phyloP scores from a whole-genome alignment of 2,888 invertebrate genomes.

The Villa cingulata region DNA sequence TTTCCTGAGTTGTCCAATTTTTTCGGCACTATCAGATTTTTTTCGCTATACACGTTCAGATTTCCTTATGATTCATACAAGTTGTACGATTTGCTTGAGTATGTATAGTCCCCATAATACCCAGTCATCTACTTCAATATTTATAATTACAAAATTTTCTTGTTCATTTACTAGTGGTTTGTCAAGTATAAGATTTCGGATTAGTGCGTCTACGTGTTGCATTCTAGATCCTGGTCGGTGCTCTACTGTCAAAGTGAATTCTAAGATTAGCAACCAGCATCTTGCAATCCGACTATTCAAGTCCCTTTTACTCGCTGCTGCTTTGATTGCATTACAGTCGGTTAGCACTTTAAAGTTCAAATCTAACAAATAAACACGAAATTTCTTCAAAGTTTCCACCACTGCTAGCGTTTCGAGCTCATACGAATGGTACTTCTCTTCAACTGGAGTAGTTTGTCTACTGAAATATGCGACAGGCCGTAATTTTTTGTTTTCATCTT shows the following conservation, averaged over 20 bases:
- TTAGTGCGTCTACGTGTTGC: slow-evolving; percentile 22
- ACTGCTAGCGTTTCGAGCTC: slow-evolving; percentile 25
- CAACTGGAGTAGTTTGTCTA: slow-evolving; percentile 16
- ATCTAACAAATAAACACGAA: not conserved
- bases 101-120: too few species aligned
- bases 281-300: slow-evolving; percentile 19
- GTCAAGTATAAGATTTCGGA: slow-evolving; percentile 14
- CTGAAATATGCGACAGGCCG: slow-evolving; percentile 20
- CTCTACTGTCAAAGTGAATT: slow-evolving; percentile 21
- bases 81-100: too few species aligned
- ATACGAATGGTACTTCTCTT: slow-evolving; percentile 21
- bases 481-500: slow-evolving; percentile 7
- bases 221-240: slow-evolving; percentile 21
- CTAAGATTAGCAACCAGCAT: slow-evolving; percentile 23
- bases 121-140: too few species aligned
- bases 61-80: too few species aligned
- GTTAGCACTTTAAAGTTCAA: slow-evolving; percentile 2
- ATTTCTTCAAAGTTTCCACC: slow-evolving; percentile 4
- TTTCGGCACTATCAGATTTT: too few species aligned
- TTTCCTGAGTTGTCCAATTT: too few species aligned
- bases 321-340: slow-evolving; percentile 18
- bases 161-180: not conserved
- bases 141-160: too few species aligned
- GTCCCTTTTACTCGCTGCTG: slow-evolving; percentile 12
- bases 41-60: too few species aligned